Evolutionary conservation across 2,113 vertebrate genomes (phyloP).

Genomic region (Prionailurus viverrinus): DNA sequence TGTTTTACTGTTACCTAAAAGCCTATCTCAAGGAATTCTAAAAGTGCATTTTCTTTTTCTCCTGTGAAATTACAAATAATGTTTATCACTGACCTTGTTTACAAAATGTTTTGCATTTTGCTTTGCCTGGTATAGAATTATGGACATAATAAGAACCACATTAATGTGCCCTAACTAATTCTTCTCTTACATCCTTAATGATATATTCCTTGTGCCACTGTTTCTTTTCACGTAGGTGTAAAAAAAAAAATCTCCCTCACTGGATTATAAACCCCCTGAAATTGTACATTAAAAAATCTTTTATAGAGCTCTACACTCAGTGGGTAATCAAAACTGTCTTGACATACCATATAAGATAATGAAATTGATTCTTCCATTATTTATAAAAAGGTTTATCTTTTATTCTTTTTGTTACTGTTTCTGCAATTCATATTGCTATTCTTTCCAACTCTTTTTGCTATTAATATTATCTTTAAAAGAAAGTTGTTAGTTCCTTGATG

Average conservation of each 20-base stretch:
- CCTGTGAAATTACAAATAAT: constrained; percentile 4
- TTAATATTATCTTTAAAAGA: neutral
- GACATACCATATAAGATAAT: neutral
- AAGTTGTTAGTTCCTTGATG: neutral
- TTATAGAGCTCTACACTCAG: neutral
- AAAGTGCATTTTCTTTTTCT: neutral
- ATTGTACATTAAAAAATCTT: neutral
- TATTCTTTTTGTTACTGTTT: neutral
- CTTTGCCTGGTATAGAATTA: neutral
- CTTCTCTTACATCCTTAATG: neutral
- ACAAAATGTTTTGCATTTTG: neutral
- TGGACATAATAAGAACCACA: neutral
- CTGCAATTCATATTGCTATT: neutral
- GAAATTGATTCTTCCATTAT: neutral
- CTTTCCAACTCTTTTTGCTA: neutral
- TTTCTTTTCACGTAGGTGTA: neutral
- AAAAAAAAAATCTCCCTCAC: neutral
- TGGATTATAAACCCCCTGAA: neutral
- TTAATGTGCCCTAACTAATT: neutral
- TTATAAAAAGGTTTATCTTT: neutral
- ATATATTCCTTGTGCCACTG: neutral
- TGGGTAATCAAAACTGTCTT: neutral
- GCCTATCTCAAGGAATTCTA: neutral
- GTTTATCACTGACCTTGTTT: neutral
- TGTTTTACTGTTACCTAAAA: neutral